A percentile compares a stretch with the other conserved stretches of the same genome.
phyloP scores from a whole-genome alignment of 2,797 vertebrate species.

The Emys orbicularis region DNA sequence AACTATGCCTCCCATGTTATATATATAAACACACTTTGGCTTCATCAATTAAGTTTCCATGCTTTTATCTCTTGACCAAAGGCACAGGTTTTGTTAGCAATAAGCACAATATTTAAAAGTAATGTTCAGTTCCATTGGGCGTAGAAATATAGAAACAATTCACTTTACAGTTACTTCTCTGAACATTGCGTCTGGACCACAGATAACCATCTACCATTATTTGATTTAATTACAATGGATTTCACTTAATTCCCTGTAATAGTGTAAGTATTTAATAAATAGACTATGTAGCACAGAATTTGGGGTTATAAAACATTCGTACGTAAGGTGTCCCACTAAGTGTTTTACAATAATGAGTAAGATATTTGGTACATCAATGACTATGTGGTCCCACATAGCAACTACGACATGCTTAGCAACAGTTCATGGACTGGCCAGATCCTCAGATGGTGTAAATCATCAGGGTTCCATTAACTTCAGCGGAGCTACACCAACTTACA shows the following conservation, averaged over 20 bases:
- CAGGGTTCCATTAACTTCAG: fast-evolving
- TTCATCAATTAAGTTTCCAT: not conserved
- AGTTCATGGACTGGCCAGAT: not conserved
- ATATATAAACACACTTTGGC: not conserved
- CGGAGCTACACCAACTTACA: fast-evolving
- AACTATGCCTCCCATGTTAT: not conserved
- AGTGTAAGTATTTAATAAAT: fast-evolving
- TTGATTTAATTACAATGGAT: not conserved
- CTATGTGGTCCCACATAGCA: not conserved
- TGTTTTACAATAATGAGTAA: not conserved
- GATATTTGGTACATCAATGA: not conserved
- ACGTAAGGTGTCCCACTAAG: not conserved
- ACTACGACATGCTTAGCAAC: not conserved
- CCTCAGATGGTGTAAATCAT: not conserved
- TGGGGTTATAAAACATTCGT: not conserved
- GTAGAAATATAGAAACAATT: slow-evolving; percentile 32
- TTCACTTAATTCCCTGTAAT: not conserved
- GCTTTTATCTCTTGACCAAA: not conserved
- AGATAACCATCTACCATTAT: slow-evolving; percentile 9
- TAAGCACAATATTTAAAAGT: not conserved
- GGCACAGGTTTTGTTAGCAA: not conserved
- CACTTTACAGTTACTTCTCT: slow-evolving; percentile 16
- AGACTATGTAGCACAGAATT: fast-evolving
- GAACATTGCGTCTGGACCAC: slow-evolving; percentile 24
- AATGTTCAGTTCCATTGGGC: not conserved